Percentiles rank a stretch among this genome's conserved stretches.
Evolutionary conservation across 2,797 vertebrate genomes (phyloP).

Genomic region (Tauraco hartlaubi): DNA sequence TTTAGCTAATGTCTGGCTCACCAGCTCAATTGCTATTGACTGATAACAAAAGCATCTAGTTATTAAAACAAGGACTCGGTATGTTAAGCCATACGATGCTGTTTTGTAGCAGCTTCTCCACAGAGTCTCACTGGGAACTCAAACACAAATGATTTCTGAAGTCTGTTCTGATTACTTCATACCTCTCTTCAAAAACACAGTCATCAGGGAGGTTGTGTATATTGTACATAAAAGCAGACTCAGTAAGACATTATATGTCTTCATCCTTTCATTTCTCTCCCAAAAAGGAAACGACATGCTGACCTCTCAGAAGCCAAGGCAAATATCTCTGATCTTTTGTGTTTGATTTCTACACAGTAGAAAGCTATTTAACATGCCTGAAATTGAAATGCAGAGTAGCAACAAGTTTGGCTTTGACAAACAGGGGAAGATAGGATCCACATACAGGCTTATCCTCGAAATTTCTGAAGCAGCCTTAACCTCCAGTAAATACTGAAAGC

Average conservation of each 20-base stretch:
- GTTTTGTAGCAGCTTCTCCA: background rate
- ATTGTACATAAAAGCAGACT: background rate
- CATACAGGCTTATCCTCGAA: background rate
- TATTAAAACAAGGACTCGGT: background rate
- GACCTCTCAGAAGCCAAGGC: constrained; percentile 5
- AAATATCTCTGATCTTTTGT: background rate
- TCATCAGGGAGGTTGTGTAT: background rate
- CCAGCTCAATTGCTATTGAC: background rate
- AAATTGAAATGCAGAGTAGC: background rate
- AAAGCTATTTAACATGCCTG: constrained; percentile 28
- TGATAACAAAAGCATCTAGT: background rate
- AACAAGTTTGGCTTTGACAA: background rate
- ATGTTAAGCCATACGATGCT: background rate
- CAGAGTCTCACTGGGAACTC: background rate
- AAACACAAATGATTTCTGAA: background rate
- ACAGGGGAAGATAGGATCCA: background rate
- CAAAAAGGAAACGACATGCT: background rate
- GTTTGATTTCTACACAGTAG: background rate
- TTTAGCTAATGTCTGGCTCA: background rate
- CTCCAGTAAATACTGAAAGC: background rate
- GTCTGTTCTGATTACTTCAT: background rate
- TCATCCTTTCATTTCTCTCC: background rate
- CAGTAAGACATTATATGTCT: background rate
- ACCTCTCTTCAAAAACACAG: background rate
- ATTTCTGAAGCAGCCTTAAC: background rate